Percentiles rank a stretch among this genome's conserved stretches.
These are phyloP conservation scores for Doryteuthis pealeii DNA, from an alignment of 1,140 invertebrate genomes.

Conservation along the genomic window DNA sequence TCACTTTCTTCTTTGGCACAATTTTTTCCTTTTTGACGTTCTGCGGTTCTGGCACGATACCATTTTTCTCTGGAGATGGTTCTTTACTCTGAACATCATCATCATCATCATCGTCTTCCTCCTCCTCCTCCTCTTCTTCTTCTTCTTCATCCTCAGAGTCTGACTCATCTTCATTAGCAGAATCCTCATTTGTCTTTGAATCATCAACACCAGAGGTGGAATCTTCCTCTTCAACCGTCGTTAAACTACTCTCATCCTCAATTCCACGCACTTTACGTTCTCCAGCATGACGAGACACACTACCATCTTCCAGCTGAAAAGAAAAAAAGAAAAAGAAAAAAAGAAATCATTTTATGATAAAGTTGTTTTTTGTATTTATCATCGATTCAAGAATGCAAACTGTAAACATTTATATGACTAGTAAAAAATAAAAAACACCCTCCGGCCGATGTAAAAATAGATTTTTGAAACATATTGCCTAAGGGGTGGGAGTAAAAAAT, in stretches of 20 bases:
- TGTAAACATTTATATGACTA: no score
- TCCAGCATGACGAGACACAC: conserved; percentile 55
- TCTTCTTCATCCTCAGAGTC: conserved; percentile 37
- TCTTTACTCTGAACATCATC: conserved; percentile 18
- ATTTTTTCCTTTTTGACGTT: conserved; percentile 4
- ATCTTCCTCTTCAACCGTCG: conserved; percentile 23
- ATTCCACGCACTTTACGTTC: conserved; percentile 55
- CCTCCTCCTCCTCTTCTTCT: conserved; percentile 9
- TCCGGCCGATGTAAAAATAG: no score
- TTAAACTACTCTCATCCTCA: conserved; percentile 46
- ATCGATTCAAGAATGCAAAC: no score
- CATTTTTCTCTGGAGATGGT: background rate
- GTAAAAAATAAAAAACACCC: no score
- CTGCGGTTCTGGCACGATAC: background rate
- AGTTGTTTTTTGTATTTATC: no score
- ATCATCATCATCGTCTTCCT: conserved; percentile 50
- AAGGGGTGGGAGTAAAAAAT: no score
- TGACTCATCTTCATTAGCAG: conserved; percentile 48
- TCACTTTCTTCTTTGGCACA: conserved; percentile 20
- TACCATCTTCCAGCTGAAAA: conserved; percentile 56
- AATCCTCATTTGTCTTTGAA: conserved; percentile 48
- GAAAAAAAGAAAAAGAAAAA: conserved; percentile 4
- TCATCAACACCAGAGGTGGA: conserved; percentile 23
- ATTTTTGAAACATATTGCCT: no score
- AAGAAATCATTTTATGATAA: conserved; percentile 3